Evolutionary conservation across 2,797 vertebrate species (phyloP), one percentile per base, ranked within the genome.

Genomic region (Poecilia picta): DNA sequence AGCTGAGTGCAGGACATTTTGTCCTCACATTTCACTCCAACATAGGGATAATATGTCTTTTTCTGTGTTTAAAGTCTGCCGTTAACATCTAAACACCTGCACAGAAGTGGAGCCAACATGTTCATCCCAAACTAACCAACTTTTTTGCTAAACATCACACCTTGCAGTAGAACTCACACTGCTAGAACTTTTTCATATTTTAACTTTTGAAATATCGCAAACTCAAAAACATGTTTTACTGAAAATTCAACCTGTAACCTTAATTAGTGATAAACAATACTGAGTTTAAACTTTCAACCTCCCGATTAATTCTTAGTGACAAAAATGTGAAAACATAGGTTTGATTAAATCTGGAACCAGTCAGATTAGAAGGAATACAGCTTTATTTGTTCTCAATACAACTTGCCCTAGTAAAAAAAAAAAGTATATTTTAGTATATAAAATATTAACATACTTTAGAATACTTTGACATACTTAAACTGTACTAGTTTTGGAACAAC

Each of bases 1-100:
- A 64, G 74, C 73, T 73, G 46, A 72, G 74, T 33, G n/a, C 73
- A 72, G 88, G 81, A 89, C 85, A 87, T 85, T 88, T 75, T 88
- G 87, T 92, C 87, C 89, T 89, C 72, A 8, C 46, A 59, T 75
- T 87, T 74, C 79, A 81, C 72, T 53, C 59, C 62, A 64, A 11
- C 16, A 0, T 73, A 12, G 64, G 12, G 71, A 78, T 12, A 6
- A 62, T 28, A 5, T 64, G 43, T 81, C 6, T 59, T 36, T 49
- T 51, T 45, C 47, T 76, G 49, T 59, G 7, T 76, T 55, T 25
- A 4, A 74, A n/a, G 11, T 20, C 2, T 23, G 12, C 15, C 3
- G 25, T 18, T 28, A n/a, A 70, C 8, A 73, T 20, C 72, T 74
- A 59, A 57, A 53, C 68, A 66, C 20, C 64, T 39, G 62, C 16